Evolutionary conservation across 2,888 invertebrate species (phyloP).

Genomic region (Dolichomitus sp.): DNA sequence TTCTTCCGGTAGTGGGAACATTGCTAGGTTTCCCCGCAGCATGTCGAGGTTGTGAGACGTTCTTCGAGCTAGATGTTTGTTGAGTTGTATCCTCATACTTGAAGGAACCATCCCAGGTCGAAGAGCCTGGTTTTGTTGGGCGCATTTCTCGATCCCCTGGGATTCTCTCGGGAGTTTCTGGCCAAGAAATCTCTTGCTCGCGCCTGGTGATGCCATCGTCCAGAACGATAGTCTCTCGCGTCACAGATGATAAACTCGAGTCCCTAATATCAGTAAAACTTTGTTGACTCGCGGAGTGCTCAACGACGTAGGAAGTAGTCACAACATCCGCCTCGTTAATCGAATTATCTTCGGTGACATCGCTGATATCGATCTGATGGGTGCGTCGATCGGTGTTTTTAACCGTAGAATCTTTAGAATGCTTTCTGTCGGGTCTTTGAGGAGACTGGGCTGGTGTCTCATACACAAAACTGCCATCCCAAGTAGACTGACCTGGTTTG

Average conservation of each 20-base stretch:
- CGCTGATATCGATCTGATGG: conserved; percentile 76
- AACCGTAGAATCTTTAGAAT: conserved; percentile 50
- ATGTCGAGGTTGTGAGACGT: conserved; percentile 21
- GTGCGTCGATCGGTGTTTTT: conserved; percentile 64
- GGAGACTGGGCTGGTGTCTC: conserved; percentile 83
- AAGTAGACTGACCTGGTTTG: conserved; percentile 82
- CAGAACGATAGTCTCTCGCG: conserved; percentile 68
- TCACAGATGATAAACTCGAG: conserved; percentile 70
- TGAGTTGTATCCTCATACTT: conserved; percentile 57
- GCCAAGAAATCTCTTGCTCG: conserved; percentile 56
- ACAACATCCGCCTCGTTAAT: conserved; percentile 81
- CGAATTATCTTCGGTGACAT: conserved; percentile 79
- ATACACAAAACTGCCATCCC: conserved; percentile 88
- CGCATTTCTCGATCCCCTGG: conserved; percentile 70
- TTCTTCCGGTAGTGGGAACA: conserved; percentile 55
- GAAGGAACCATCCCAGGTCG: conserved; percentile 82
- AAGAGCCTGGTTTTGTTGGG: conserved; percentile 77
- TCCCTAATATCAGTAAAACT: conserved; percentile 77
- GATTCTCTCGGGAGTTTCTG: conserved; percentile 71
- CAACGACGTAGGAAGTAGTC: conserved; percentile 79
- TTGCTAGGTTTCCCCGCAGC: conserved; percentile 58
- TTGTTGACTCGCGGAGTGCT: conserved; percentile 80
- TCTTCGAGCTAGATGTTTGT: conserved; percentile 16
- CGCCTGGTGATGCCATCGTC: conserved; percentile 56
- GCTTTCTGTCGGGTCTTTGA: conserved; percentile 60